A percentile compares a stretch with the other conserved stretches of the same genome.
These are phyloP conservation scores for Rhogogaster chlorosoma DNA, from an alignment of 2,888 invertebrate species.

Conservation along the genomic window DNA sequence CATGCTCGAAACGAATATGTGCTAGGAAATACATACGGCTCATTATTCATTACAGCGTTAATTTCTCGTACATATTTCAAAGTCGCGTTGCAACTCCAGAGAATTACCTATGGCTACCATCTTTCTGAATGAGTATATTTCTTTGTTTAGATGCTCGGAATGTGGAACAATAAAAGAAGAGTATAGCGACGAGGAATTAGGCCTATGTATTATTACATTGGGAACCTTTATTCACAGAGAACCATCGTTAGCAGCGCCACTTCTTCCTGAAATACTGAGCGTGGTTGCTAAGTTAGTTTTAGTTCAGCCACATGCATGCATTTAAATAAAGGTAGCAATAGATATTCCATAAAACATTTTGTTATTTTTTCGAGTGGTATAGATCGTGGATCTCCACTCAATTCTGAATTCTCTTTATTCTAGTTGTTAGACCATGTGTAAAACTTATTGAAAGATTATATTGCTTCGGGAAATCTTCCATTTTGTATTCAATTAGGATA, in stretches of 20 bases:
- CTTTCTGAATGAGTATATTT: slow-evolving; percentile 12
- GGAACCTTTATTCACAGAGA: slow-evolving; percentile 98
- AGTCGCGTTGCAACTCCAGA: neutral
- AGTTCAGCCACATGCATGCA: slow-evolving; percentile 25
- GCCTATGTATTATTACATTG: slow-evolving; percentile 94
- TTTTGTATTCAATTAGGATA: neutral
- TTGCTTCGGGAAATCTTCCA: neutral
- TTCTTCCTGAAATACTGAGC: slow-evolving; percentile 94
- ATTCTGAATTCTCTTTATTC: neutral
- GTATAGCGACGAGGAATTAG: slow-evolving; percentile 98
- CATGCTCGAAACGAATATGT: neutral
- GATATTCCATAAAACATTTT: neutral
- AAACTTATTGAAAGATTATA: neutral
- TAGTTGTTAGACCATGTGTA: neutral
- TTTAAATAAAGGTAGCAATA: slow-evolving; percentile 22
- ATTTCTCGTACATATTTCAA: neutral
- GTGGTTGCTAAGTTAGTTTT: slow-evolving; percentile 89
- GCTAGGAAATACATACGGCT: neutral
- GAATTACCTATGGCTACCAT: neutral
- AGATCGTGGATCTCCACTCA: neutral
- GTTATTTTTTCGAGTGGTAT: neutral
- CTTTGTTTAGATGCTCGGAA: slow-evolving; percentile 85
- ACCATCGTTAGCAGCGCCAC: slow-evolving; percentile 95
- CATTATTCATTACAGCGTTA: neutral
- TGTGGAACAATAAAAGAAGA: slow-evolving; percentile 94